Evolutionary conservation across 1,140 invertebrate species (phyloP), one percentile per base, ranked within the genome.

Genomic region (Archivesica marissinica): DNA sequence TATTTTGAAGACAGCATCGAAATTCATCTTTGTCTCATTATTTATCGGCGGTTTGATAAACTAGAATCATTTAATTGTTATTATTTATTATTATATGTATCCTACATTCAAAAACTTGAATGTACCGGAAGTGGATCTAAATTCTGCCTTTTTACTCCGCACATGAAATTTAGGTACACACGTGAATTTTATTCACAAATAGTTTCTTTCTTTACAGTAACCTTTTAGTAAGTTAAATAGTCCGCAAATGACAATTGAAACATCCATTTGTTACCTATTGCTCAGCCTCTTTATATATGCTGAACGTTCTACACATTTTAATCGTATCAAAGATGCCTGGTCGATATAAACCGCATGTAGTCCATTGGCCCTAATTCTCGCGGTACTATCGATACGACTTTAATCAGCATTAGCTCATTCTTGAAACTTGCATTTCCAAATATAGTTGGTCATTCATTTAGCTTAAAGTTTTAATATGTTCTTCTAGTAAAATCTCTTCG

Each of bases 111-210:
- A n/a, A n/a, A n/a, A n/a, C n/a, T n/a, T n/a, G n/a, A n/a, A n/a
- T 72, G 30, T 11, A 33, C 68, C 68, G 68, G 68, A 50, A 72
- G 44, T 17, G 68, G n/a, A 47, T 25, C 41, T 47, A 44, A 33
- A 13, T 72, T 72, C 68, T 41, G 41, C 41, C 68, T 72, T 72
- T 72, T 72, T 47, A 72, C 68, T 52, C 41, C 41, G 68, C 25
- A 44, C 44, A 72, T 47, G 39, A 50, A 47, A 47, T n/a, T 38
- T n/a, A 44, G 41, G 68, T 72, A 72, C 39, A 44, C 13, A 44
- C 17, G 17, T n/a, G 41, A 33, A 50, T n/a, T n/a, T n/a, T n/a
- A n/a, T n/a, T n/a, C n/a, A n/a, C 50, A 47, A 4, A 50, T 47
- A 13, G 0, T 3, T 33, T n/a, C 33, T 17, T 4, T 33, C 33